A percentile compares a stretch with the other conserved stretches of the same genome.
Conservation (phyloP, 2,888 invertebrate genomes). For the Caenorhabditis sp. region DNA sequence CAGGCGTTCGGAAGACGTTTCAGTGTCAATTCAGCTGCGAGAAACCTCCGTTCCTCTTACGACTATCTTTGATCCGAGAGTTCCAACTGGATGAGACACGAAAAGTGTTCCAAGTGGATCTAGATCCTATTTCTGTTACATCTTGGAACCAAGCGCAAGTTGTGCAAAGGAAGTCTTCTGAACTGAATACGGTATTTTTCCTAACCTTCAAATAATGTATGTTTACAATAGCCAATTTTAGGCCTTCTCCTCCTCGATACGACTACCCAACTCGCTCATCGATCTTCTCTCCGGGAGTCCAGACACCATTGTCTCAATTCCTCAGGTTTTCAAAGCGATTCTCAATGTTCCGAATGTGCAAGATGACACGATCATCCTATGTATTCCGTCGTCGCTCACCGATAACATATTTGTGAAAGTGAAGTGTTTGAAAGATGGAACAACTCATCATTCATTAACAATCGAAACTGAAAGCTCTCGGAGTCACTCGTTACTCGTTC, state of each 20-base stretch:
- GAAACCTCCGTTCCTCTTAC: constrained; percentile 47
- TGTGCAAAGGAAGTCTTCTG: neutral
- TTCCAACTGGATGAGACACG: constrained; percentile 34
- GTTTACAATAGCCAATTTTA: constrained; percentile 1
- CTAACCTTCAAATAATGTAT: neutral
- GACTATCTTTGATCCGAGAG: constrained; percentile 30
- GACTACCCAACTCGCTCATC: constrained; percentile 54
- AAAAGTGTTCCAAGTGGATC: constrained; percentile 43
- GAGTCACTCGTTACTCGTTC: constrained; percentile 23
- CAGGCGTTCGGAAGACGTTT: constrained; percentile 49
- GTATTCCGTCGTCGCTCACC: neutral
- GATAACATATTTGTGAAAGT: constrained; percentile 8
- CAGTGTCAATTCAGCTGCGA: constrained; percentile 33
- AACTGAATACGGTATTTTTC: constrained; percentile 15
- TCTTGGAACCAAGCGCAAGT: constrained; percentile 34
- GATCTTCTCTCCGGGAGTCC: constrained; percentile 62
- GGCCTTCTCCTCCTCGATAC: constrained; percentile 41
- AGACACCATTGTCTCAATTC: constrained; percentile 28
- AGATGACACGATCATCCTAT: constrained; percentile 6
- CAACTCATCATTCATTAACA: constrained; percentile 27
- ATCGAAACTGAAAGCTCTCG: constrained; percentile 55
- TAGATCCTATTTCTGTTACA: constrained; percentile 53
- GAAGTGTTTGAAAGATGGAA: constrained; percentile 33
- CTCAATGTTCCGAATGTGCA: constrained; percentile 22
- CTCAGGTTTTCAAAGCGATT: constrained; percentile 48